These are phyloP conservation scores for Gasteruption jaculator DNA, from an alignment of 2,888 invertebrate species.

Conservation along the genomic window DNA sequence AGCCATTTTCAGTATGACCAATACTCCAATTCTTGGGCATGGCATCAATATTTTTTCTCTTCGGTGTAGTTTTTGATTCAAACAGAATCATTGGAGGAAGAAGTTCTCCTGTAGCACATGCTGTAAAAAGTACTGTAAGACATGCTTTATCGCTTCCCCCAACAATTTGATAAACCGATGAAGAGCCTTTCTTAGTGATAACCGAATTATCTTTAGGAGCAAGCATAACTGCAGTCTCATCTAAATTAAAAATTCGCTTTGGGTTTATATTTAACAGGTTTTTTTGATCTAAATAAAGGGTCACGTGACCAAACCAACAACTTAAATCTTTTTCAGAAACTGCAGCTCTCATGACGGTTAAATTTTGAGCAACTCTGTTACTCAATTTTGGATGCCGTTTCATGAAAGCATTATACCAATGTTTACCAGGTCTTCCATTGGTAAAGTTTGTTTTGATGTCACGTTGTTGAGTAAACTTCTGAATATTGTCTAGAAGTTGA, in stretches of 20 bases:
- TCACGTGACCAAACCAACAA: conserved; percentile 26
- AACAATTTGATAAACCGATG: conserved; percentile 26
- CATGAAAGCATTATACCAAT: conserved; percentile 20
- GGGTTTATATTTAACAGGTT: conserved; percentile 19
- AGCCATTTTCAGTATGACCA: conserved; percentile 27
- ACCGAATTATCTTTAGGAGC: conserved; percentile 29
- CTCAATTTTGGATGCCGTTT: conserved; percentile 12
- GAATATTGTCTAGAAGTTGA: conserved; percentile 21
- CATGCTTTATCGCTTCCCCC: conserved; percentile 22
- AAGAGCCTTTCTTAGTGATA: conserved; percentile 19
- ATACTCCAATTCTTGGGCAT: conserved; percentile 22
- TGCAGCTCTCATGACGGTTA: conserved; percentile 19
- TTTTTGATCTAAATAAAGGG: conserved; percentile 17
- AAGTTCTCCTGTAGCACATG: conserved; percentile 5
- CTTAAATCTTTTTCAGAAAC: conserved; percentile 22
- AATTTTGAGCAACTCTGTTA: conserved; percentile 14
- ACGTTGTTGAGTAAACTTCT: neutral
- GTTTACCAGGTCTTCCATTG: conserved; percentile 15
- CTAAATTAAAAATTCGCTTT: conserved; percentile 29
- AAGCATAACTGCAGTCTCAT: conserved; percentile 28
- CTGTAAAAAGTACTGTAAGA: conserved; percentile 11
- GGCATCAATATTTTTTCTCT: no score
- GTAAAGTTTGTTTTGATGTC: conserved; percentile 17
- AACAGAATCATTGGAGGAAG: no score
- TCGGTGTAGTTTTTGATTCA: no score